Evolutionary conservation across 2,888 invertebrate genomes (phyloP).

Genomic region (Nowickia ferox): DNA sequence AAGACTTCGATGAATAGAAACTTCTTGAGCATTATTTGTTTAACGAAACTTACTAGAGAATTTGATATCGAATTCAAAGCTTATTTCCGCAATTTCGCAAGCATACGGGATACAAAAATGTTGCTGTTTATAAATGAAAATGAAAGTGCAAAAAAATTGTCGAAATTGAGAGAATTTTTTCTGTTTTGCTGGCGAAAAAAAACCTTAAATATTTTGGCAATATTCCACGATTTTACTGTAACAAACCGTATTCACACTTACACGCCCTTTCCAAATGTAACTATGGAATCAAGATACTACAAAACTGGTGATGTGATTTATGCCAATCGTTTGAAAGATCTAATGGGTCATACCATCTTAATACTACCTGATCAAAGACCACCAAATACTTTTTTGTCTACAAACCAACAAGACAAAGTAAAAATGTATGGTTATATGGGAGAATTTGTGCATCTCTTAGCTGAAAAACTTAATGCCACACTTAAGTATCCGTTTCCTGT

Average conservation of each 20-base stretch:
- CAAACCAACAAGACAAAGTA: not conserved
- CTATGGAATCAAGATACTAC: not conserved
- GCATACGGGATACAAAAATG: slow-evolving; percentile 11
- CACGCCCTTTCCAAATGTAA: slow-evolving; percentile 35
- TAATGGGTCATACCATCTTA: slow-evolving; percentile 25
- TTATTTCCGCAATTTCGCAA: not conserved
- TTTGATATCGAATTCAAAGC: not conserved
- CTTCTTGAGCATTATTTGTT: too few species aligned
- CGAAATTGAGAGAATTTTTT: not conserved
- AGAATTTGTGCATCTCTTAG: slow-evolving; percentile 43
- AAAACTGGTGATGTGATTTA: not conserved
- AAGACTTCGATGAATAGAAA: too few species aligned
- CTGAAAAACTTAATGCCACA: slow-evolving; percentile 32
- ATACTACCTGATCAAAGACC: slow-evolving; percentile 61
- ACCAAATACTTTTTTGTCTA: slow-evolving; percentile 44
- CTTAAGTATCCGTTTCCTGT: slow-evolving; percentile 43
- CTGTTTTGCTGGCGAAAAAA: slow-evolving; percentile 4
- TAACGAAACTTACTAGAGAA: not conserved
- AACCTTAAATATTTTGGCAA: not conserved
- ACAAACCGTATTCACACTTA: slow-evolving; percentile 12
- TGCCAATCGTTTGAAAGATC: slow-evolving; percentile 34
- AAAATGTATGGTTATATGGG: slow-evolving; percentile 56
- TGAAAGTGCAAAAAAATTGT: not conserved
- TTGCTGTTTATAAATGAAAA: slow-evolving; percentile 23
- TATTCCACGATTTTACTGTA: slow-evolving; percentile 19